phyloP scores from a whole-genome alignment of 2,888 invertebrate genomes.

The Acronicta alni region DNA sequence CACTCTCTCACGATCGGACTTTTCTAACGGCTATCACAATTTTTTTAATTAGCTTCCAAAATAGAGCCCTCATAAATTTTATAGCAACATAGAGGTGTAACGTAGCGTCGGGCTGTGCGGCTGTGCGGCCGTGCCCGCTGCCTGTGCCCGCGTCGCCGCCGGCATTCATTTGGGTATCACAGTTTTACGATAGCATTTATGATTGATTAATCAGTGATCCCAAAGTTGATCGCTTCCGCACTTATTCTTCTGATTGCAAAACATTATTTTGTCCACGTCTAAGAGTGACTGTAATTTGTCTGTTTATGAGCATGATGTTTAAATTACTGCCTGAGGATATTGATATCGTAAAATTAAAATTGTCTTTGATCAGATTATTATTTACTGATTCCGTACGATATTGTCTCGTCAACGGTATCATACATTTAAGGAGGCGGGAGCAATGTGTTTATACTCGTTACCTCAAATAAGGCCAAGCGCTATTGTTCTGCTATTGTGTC shows the following conservation, averaged over 20 bases:
- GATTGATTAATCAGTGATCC: constrained; percentile 82
- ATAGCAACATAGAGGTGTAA: constrained; percentile 79
- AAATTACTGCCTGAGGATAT: constrained; percentile 48
- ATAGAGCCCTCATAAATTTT: constrained; percentile 86
- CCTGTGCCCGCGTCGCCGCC: constrained; percentile 61
- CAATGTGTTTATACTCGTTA: constrained; percentile 53
- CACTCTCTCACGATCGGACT: constrained; percentile 83
- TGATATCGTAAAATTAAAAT: constrained; percentile 47
- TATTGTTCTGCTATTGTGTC: constrained; percentile 60
- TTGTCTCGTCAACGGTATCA: constrained; percentile 32
- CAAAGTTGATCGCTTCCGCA: constrained; percentile 80
- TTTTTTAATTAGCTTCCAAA: constrained; percentile 86
- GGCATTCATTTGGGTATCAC: constrained; percentile 71
- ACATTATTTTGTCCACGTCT: constrained; percentile 59
- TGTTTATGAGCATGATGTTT: constrained; percentile 52
- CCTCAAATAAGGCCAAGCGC: constrained; percentile 54
- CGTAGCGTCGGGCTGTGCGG: constrained; percentile 65
- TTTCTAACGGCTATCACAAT: constrained; percentile 79
- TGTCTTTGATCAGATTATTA: constrained; percentile 39
- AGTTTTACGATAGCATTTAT: constrained; percentile 79
- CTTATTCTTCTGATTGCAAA: constrained; percentile 77
- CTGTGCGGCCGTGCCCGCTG: constrained; percentile 58
- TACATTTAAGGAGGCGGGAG: constrained; percentile 42
- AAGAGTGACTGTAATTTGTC: constrained; percentile 56
- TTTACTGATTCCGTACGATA: constrained; percentile 39